A percentile compares a stretch with the other conserved stretches of the same genome.
Evolutionary conservation across 2,888 invertebrate species (phyloP).

Genomic region (Gerosis bhagava): DNA sequence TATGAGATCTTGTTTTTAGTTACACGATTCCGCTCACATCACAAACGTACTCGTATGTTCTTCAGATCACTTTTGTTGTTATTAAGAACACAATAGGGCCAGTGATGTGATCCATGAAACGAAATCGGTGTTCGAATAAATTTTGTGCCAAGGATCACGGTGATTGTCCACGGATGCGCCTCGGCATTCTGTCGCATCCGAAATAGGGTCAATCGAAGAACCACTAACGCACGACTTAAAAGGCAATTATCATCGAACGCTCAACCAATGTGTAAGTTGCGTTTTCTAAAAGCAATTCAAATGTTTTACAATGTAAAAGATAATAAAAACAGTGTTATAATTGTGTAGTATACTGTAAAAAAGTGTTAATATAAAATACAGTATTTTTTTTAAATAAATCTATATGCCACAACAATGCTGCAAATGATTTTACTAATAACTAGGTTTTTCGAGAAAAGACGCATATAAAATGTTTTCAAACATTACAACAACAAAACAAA

Average conservation of each 20-base stretch:
- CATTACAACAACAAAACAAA: too few species aligned
- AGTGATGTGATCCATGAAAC: conserved; percentile 44
- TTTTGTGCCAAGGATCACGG: conserved; percentile 68
- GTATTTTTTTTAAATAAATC: too few species aligned
- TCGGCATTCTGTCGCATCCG: conserved; percentile 50
- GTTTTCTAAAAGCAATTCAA: too few species aligned
- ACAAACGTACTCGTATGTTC: conserved; percentile 18
- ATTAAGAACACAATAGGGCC: conserved; percentile 52
- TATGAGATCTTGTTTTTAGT: conserved; percentile 20
- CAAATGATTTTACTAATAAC: too few species aligned
- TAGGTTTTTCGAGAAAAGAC: too few species aligned
- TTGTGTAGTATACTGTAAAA: too few species aligned
- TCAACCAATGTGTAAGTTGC: too few species aligned
- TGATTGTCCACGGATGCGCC: conserved; percentile 57
- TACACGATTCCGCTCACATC: conserved; percentile 18
- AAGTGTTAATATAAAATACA: too few species aligned
- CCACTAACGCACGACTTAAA: conserved; percentile 9
- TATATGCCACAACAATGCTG: too few species aligned
- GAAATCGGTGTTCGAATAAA: conserved; percentile 35
- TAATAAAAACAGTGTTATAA: too few species aligned
- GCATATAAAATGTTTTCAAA: too few species aligned
- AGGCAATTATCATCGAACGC: not conserved
- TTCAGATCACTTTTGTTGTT: conserved; percentile 44
- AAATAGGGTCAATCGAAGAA: conserved; percentile 54
- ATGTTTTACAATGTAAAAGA: too few species aligned